A percentile compares a stretch with the other conserved stretches of the same genome.
Evolutionary conservation across 1,140 invertebrate species (phyloP).

Genomic region (Conus ventricosus): DNA sequence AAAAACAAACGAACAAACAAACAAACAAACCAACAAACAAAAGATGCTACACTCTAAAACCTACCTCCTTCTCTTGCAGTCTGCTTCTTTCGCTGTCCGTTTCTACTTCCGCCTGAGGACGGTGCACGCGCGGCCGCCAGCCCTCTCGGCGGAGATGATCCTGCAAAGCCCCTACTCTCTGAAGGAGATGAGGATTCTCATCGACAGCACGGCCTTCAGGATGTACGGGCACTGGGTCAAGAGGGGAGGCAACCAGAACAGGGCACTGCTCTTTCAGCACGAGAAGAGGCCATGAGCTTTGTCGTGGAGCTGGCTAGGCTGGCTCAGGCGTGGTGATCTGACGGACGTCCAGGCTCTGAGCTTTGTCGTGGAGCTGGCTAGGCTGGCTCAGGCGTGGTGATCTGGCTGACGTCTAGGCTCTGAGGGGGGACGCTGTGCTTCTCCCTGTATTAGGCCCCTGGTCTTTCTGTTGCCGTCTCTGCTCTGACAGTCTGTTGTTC

Average conservation of each 20-base stretch:
- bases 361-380: neutral
- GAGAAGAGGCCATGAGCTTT: neutral
- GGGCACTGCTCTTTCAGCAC: neutral
- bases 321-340: no score
- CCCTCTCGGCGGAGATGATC: neutral
- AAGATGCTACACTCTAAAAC: no score
- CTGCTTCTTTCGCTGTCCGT: neutral
- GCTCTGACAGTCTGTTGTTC: no score
- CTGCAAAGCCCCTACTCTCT: neutral
- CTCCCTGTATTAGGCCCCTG: neutral
- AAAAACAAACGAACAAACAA: no score
- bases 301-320: no score
- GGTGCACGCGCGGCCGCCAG: neutral
- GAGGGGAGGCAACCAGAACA: neutral
- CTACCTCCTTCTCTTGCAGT: neutral
- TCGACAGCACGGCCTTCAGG: neutral
- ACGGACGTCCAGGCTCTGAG: neutral
- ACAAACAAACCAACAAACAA: no score
- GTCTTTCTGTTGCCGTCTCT: neutral
- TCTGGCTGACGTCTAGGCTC: neutral
- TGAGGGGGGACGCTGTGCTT: no score
- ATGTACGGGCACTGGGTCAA: neutral
- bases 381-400: no score
- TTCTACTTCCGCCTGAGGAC: conserved; percentile 2
- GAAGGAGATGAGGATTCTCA: neutral